A percentile compares a stretch with the other conserved stretches of the same genome.
phyloP scores from a whole-genome alignment of 2,797 vertebrate genomes.

The Xerus rutilus region DNA sequence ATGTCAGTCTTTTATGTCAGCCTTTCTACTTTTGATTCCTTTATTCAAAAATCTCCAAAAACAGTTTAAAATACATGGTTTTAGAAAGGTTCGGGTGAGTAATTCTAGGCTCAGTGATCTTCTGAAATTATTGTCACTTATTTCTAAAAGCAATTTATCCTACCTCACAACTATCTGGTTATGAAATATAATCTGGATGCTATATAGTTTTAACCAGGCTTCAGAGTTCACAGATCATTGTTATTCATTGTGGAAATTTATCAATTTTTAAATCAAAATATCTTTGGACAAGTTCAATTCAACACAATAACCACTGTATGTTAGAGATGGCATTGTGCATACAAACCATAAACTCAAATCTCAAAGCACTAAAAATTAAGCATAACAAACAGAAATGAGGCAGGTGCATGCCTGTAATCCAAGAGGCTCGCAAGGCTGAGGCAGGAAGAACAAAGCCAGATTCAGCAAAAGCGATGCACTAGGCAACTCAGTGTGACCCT shows the following conservation, averaged over 20 bases:
- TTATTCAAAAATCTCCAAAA: slow-evolving; percentile 47
- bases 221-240: neutral
- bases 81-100: slow-evolving; percentile 36
- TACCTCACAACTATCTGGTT: neutral
- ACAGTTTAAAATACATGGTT: slow-evolving; percentile 37
- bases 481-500: no score
- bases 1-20: slow-evolving; percentile 17
- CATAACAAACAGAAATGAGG: neutral
- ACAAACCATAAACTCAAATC: neutral
- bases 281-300: slow-evolving; percentile 19
- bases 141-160: slow-evolving; percentile 54
- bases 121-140: slow-evolving; percentile 21
- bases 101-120: slow-evolving; percentile 47
- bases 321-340: neutral
- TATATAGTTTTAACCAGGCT: neutral
- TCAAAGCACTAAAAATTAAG: neutral
- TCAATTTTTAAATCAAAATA: neutral
- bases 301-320: neutral
- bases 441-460: no score
- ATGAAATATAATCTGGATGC: slow-evolving; percentile 31
- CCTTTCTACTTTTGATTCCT: slow-evolving; percentile 36
- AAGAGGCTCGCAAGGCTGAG: no score
- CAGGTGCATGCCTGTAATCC: no score
- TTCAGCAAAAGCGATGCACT: no score
- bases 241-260: neutral